phyloP scores from a whole-genome alignment of 37 sponge, comb jelly and placozoan genomes.

The Agelas oroides region DNA sequence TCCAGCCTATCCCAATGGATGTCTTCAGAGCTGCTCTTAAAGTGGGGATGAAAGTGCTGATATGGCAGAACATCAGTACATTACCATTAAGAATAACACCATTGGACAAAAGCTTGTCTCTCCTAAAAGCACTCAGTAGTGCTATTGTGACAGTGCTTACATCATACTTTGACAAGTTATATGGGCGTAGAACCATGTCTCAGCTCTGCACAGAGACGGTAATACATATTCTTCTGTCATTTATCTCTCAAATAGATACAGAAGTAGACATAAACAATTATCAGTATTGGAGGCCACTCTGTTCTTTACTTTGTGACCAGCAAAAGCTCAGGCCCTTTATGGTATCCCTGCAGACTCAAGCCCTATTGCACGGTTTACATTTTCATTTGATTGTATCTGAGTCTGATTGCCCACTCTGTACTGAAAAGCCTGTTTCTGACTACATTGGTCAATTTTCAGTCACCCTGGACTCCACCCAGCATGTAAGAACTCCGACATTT shows the following conservation, averaged over 20 bases:
- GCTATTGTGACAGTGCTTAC: too few species aligned
- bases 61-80: slow-evolving; percentile 13
- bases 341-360: slow-evolving; percentile 30
- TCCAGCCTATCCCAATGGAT: background rate
- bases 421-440: background rate
- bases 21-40: background rate
- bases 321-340: slow-evolving; percentile 3
- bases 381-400: slow-evolving; percentile 31
- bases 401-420: slow-evolving; percentile 43
- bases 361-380: slow-evolving; percentile 38
- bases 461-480: background rate
- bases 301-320: background rate
- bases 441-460: slow-evolving; percentile 11
- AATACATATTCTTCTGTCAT: background rate
- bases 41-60: background rate
- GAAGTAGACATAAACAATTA: background rate
- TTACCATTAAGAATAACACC: background rate
- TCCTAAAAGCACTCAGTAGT: too few species aligned
- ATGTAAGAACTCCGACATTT: too few species aligned
- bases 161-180: too few species aligned
- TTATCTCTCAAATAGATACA: background rate
- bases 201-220: background rate
- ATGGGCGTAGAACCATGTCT: too few species aligned
- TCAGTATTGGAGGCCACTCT: slow-evolving; percentile 29
- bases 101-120: too few species aligned